These are phyloP conservation scores for Acestrorhynchus altus DNA, from an alignment of 2,797 vertebrate genomes.

Conservation along the genomic window DNA sequence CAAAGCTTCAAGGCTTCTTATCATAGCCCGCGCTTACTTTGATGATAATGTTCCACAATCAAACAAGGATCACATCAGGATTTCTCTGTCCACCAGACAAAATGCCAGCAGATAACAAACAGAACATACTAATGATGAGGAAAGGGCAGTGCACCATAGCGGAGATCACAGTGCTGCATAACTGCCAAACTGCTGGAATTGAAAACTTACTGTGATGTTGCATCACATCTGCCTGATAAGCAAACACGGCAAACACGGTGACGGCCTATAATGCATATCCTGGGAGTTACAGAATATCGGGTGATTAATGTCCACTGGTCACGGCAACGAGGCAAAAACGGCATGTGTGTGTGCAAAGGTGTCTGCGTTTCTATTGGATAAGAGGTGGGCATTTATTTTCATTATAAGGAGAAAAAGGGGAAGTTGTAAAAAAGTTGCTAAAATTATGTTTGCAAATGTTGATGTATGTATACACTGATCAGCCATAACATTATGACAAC, in stretches of 20 bases:
- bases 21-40: conserved; percentile 11
- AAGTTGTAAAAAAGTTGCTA: not conserved
- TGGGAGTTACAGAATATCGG: not conserved
- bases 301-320: not conserved
- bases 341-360: not conserved
- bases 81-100: conserved; percentile 16
- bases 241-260: conserved; percentile 33
- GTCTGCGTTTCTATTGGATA: not conserved
- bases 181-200: conserved; percentile 46
- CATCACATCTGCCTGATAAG: conserved; percentile 54
- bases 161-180: conserved; percentile 46
- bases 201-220: conserved; percentile 57
- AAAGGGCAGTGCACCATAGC: conserved; percentile 39
- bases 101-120: conserved; percentile 52
- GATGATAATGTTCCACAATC: conserved; percentile 43
- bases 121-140: conserved; percentile 37
- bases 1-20: conserved; percentile 26
- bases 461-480: no score
- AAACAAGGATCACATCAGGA: conserved; percentile 26
- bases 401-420: not conserved
- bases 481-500: no score
- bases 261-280: conserved; percentile 4
- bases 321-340: not conserved
- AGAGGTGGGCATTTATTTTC: not conserved
- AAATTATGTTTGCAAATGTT: no score